Conservation (phyloP, 2,888 invertebrate genomes). For the Lagria hirta region DNA sequence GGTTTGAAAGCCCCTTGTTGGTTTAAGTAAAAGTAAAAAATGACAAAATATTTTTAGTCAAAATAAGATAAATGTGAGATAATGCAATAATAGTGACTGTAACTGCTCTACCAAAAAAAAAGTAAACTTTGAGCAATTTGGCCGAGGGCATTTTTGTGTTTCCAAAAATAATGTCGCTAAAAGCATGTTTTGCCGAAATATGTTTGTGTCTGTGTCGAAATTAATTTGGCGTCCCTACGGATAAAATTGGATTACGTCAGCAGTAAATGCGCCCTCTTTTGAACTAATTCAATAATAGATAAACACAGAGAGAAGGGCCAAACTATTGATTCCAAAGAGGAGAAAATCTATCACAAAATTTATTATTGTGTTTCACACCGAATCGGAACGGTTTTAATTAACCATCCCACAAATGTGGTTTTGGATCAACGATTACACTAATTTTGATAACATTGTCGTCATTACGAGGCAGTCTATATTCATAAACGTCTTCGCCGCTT, state of each 20-base stretch:
- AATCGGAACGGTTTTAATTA: conserved; percentile 16
- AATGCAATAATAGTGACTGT: too few relatives aligned
- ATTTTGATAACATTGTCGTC: conserved; percentile 28
- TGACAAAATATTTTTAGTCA: too few relatives aligned
- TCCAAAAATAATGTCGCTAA: too few relatives aligned
- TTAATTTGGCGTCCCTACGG: conserved; percentile 18
- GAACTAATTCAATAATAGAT: conserved; percentile 20
- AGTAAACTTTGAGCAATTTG: too few relatives aligned
- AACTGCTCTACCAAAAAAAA: too few relatives aligned
- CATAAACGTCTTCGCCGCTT: conserved; percentile 45
- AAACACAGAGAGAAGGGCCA: conserved; percentile 18
- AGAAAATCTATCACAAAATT: conserved; percentile 9
- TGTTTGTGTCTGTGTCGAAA: conserved; percentile 9
- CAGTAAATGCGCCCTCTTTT: conserved; percentile 18
- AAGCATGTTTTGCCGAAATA: conserved; percentile 7
- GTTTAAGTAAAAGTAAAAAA: too few relatives aligned
- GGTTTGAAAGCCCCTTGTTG: too few relatives aligned
- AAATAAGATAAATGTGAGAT: too few relatives aligned
- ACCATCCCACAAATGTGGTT: conserved; percentile 1
- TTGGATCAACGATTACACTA: conserved; percentile 10
- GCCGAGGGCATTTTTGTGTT: too few relatives aligned
- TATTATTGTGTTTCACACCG: conserved; percentile 7
- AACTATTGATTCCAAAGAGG: conserved; percentile 18
- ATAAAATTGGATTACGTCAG: conserved; percentile 20
- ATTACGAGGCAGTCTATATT: conserved; percentile 46